Conservation (phyloP, 2,888 invertebrate genomes). For the Polylopha cassiicola region DNA sequence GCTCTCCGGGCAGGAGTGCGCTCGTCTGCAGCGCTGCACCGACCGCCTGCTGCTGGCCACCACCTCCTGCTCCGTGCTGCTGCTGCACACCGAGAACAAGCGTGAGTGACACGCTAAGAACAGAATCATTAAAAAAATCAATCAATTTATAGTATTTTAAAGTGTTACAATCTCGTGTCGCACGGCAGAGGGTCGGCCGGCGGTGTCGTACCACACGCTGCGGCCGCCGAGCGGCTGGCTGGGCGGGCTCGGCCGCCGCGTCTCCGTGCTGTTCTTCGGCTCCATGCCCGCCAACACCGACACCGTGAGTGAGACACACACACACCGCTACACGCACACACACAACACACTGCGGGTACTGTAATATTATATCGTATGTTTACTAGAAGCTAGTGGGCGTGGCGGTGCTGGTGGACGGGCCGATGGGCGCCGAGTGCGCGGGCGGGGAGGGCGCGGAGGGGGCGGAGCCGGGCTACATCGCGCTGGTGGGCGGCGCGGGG, state of each 20-base stretch:
- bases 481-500: slow-evolving; percentile 77
- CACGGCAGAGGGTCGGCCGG: slow-evolving; percentile 80
- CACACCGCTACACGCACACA: neutral
- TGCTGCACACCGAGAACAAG: slow-evolving; percentile 40
- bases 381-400: slow-evolving; percentile 82
- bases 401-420: slow-evolving; percentile 75
- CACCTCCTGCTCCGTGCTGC: slow-evolving; percentile 91
- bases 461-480: slow-evolving; percentile 75
- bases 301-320: slow-evolving; percentile 65
- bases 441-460: slow-evolving; percentile 78
- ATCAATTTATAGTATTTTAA: too few species aligned
- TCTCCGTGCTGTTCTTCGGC: slow-evolving; percentile 90
- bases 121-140: too few species aligned
- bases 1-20: slow-evolving; percentile 92
- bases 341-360: neutral
- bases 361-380: slow-evolving; percentile 13
- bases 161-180: neutral
- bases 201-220: slow-evolving; percentile 81
- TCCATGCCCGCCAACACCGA: slow-evolving; percentile 81
- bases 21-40: slow-evolving; percentile 82
- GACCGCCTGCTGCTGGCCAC: slow-evolving; percentile 91
- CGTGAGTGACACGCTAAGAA: slow-evolving; percentile 40
- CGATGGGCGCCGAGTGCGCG: slow-evolving; percentile 44
- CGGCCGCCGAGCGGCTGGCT: slow-evolving; percentile 89
- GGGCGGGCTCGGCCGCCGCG: slow-evolving; percentile 89